phyloP scores from a whole-genome alignment of 1,140 invertebrate genomes.

The Danaus melanippus region DNA sequence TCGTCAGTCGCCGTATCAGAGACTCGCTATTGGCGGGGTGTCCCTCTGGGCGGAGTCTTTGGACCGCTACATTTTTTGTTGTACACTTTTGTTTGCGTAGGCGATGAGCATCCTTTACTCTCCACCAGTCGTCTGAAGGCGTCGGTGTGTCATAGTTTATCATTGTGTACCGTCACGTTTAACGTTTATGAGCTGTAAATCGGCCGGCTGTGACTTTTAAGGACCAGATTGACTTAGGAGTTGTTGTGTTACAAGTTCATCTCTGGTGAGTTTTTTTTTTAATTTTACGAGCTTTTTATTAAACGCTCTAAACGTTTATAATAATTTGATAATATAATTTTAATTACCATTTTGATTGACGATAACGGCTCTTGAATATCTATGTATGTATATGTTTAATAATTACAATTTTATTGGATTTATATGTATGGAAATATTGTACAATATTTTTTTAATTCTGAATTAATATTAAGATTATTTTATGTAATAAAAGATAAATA shows the following conservation, averaged over 20 bases:
- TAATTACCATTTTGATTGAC: no score
- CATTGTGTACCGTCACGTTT: conserved; percentile 55
- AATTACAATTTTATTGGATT: no score
- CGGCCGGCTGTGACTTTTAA: conserved; percentile 47
- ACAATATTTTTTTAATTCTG: no score
- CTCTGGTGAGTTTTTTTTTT: conserved; percentile 38
- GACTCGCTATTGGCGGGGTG: conserved; percentile 51
- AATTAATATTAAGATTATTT: no score
- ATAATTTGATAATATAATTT: conserved; percentile 5
- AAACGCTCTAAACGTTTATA: conserved; percentile 14
- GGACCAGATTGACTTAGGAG: conserved; percentile 38
- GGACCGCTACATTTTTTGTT: conserved; percentile 56
- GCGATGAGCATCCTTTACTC: conserved; percentile 59
- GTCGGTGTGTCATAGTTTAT: conserved; percentile 68
- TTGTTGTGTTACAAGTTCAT: conserved; percentile 25
- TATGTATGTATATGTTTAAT: no score
- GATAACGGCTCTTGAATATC: no score
- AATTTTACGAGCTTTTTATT: conserved; percentile 20
- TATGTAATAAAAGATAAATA: no score
- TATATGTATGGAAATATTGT: no score
- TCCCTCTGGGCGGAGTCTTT: conserved; percentile 53
- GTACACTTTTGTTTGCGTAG: conserved; percentile 57
- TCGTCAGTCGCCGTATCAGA: conserved; percentile 38
- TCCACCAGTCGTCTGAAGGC: conserved; percentile 61
- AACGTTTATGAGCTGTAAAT: conserved; percentile 47